These are phyloP conservation scores for Araneus ventricosus DNA, from an alignment of 1,140 invertebrate genomes.

Conservation along the genomic window DNA sequence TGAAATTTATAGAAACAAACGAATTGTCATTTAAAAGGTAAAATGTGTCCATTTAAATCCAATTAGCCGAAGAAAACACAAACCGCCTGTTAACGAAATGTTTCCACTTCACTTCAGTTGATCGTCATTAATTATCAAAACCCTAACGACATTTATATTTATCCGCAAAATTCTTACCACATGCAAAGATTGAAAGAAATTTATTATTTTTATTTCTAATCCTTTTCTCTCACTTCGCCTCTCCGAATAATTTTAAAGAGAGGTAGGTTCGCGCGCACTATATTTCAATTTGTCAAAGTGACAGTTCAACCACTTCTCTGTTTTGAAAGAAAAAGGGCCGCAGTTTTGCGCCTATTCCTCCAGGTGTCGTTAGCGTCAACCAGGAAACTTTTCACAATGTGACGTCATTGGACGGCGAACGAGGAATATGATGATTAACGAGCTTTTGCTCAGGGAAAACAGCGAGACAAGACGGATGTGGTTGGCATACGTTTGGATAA, in stretches of 20 bases:
- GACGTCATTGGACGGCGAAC: slow-evolving; percentile 67
- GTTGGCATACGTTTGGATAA: neutral
- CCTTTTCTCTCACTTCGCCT: slow-evolving; percentile 7
- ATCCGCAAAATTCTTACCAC: neutral
- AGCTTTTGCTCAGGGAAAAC: slow-evolving; percentile 67
- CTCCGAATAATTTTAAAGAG: slow-evolving; percentile 43
- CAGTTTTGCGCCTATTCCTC: slow-evolving; percentile 73
- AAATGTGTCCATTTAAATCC: neutral
- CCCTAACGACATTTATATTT: neutral
- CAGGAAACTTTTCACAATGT: slow-evolving; percentile 75
- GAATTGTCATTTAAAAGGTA: no score
- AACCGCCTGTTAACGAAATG: neutral
- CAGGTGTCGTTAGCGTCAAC: slow-evolving; percentile 75
- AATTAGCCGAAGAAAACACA: neutral
- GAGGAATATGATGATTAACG: slow-evolving; percentile 75
- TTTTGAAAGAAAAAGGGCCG: slow-evolving; percentile 65
- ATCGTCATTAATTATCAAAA: slow-evolving; percentile 6
- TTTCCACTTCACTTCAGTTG: neutral
- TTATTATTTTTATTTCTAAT: slow-evolving; percentile 56
- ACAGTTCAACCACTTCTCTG: slow-evolving; percentile 70
- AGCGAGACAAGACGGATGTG: slow-evolving; percentile 25
- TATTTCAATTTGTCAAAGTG: slow-evolving; percentile 76
- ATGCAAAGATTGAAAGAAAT: neutral
- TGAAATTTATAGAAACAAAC: no score
- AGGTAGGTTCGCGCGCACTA: slow-evolving; percentile 15